Conservation (phyloP, 1,140 invertebrate species). For the Ips typographus region DNA sequence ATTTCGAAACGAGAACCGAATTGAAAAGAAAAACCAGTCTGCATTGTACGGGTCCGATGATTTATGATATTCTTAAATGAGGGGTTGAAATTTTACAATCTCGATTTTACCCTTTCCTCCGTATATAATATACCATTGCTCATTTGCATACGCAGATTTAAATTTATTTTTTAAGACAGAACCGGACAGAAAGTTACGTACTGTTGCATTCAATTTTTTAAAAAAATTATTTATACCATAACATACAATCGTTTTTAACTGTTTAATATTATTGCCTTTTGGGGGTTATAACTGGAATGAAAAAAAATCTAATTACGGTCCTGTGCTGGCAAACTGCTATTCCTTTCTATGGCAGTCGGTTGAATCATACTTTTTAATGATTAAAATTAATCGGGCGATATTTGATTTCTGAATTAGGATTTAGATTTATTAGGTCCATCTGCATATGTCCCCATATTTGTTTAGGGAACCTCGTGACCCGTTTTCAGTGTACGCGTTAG, state of each 20-base stretch:
- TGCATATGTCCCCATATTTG: slow-evolving; percentile 31
- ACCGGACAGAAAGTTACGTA: background rate
- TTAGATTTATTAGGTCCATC: slow-evolving; percentile 37
- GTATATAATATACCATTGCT: slow-evolving; percentile 10
- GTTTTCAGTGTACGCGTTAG: slow-evolving; percentile 4
- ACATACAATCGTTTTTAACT: background rate
- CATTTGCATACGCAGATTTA: slow-evolving; percentile 36
- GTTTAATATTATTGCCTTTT: background rate
- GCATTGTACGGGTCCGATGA: slow-evolving; percentile 25
- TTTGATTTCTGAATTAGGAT: slow-evolving; percentile 37
- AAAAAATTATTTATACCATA: background rate
- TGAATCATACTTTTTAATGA: slow-evolving; percentile 36
- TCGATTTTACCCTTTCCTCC: slow-evolving; percentile 36
- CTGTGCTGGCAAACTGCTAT: slow-evolving; percentile 17
- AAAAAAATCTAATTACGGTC: slow-evolving; percentile 10
- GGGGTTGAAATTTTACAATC: slow-evolving; percentile 38
- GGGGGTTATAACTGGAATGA: background rate
- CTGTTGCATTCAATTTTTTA: slow-evolving; percentile 1
- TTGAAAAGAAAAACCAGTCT: slow-evolving; percentile 29
- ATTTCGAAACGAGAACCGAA: slow-evolving; percentile 19
- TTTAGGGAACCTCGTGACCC: slow-evolving; percentile 24
- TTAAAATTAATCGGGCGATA: slow-evolving; percentile 37
- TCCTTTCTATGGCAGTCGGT: slow-evolving; percentile 7
- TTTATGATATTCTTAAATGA: slow-evolving; percentile 37
- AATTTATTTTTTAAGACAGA: slow-evolving; percentile 31